These are phyloP conservation scores for Dione vanillae DNA, from an alignment of 2,888 invertebrate genomes.

Conservation along the genomic window DNA sequence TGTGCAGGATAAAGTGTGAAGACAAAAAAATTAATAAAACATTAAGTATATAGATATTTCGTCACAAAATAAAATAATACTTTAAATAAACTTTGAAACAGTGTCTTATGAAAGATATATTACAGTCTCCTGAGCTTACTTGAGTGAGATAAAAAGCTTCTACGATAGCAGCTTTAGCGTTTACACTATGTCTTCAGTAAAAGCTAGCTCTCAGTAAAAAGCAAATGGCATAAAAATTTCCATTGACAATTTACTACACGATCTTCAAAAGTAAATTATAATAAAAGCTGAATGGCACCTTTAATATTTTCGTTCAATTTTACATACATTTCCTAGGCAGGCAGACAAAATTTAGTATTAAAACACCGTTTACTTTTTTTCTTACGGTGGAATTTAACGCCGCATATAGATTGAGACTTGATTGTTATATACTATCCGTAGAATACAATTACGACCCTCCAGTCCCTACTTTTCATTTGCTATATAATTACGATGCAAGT, in stretches of 20 bases:
- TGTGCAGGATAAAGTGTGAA: too few species aligned
- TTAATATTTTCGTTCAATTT: not conserved
- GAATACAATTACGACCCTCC: too few species aligned
- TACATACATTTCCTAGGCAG: not conserved
- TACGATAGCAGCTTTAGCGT: constrained; percentile 6
- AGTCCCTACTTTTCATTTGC: too few species aligned
- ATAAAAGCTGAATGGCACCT: not conserved
- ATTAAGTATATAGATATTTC: constrained; percentile 5
- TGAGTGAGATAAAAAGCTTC: constrained; percentile 28
- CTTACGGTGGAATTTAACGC: too few species aligned
- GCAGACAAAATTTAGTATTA: too few species aligned
- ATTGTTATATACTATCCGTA: too few species aligned
- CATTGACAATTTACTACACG: not conserved
- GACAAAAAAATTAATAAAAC: too few species aligned
- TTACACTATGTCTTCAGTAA: constrained; percentile 14
- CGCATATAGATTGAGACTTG: too few species aligned
- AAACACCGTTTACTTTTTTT: too few species aligned
- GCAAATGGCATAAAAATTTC: constrained; percentile 6
- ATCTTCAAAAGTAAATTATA: not conserved
- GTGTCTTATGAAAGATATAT: constrained; percentile 4
- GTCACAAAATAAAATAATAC: not conserved
- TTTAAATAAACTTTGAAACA: constrained; percentile 1
- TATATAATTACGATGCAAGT: too few species aligned
- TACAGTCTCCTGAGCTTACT: constrained; percentile 28
- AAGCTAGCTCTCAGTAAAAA: not conserved